These are phyloP conservation scores for Oryzias celebensis DNA, from an alignment of 2,113 vertebrate genomes.

Conservation along the genomic window DNA sequence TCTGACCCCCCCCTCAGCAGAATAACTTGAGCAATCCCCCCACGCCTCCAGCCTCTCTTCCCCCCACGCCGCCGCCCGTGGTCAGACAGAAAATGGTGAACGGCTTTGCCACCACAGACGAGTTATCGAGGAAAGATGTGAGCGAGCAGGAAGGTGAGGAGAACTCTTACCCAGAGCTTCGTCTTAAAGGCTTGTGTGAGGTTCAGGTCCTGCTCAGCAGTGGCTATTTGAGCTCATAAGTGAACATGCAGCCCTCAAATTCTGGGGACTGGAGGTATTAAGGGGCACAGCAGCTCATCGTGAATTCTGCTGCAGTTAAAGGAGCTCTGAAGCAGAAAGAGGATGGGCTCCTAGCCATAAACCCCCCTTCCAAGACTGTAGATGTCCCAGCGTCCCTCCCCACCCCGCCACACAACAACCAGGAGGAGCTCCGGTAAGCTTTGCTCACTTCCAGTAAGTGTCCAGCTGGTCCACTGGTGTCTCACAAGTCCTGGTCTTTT, in stretches of 20 bases:
- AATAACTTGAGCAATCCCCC: slow-evolving; percentile 98
- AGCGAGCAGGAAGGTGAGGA: slow-evolving; percentile 80
- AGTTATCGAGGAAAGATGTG: slow-evolving; percentile 86
- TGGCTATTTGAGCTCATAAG: not conserved
- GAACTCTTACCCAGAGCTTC: not conserved
- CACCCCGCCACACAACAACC: slow-evolving; percentile 95
- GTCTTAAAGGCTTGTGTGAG: not conserved
- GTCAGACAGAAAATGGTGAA: slow-evolving; percentile 92
- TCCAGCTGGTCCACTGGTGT: rapidly evolving
- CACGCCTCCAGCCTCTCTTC: slow-evolving; percentile 94
- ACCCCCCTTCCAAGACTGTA: slow-evolving; percentile 86
- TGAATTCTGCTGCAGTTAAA: slow-evolving; percentile 23
- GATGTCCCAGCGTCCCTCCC: slow-evolving; percentile 95
- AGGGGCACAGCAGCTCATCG: not conserved
- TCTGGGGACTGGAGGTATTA: not conserved
- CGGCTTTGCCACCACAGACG: slow-evolving; percentile 91
- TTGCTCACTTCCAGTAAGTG: not conserved
- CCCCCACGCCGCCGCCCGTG: slow-evolving; percentile 92
- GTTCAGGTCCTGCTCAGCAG: not conserved
- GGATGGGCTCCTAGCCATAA: slow-evolving; percentile 83
- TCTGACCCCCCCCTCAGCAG: slow-evolving; percentile 75
- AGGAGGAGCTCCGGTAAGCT: slow-evolving; percentile 90
- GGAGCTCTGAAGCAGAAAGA: slow-evolving; percentile 73
- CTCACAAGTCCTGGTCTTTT: not conserved
- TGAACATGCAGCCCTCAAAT: too few species aligned